A percentile compares a stretch with the other conserved stretches of the same genome.
Conservation (phyloP, 2,888 invertebrate genomes). For the Chironomus riparius region DNA sequence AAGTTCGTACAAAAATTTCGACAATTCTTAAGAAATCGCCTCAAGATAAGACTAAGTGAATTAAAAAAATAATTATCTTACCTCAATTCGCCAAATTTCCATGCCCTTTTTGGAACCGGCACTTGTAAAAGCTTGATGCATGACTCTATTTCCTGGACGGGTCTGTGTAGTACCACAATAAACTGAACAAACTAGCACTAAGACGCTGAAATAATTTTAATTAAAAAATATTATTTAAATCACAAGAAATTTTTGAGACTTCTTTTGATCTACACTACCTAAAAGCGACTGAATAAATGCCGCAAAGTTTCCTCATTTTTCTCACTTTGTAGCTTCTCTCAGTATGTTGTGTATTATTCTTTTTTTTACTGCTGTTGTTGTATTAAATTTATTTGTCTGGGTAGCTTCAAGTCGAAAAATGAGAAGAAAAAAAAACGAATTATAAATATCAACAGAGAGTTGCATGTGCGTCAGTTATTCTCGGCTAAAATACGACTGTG, state of each 20-base stretch:
- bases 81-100: constrained; percentile 76
- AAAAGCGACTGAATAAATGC: constrained; percentile 8
- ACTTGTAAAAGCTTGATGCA: constrained; percentile 59
- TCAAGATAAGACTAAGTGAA: neutral
- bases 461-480: neutral
- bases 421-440: neutral
- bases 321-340: no score
- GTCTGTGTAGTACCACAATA: constrained; percentile 12
- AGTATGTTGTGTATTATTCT: neutral
- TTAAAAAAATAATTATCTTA: constrained; percentile 41
- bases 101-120: constrained; percentile 60
- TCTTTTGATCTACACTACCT: neutral
- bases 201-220: neutral
- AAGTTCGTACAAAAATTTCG: neutral
- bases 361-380: no score
- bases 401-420: neutral
- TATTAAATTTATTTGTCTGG: neutral
- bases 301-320: constrained; percentile 4
- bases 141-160: constrained; percentile 30
- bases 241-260: neutral
- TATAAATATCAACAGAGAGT: neutral
- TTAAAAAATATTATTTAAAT: neutral
- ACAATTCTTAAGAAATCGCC: neutral
- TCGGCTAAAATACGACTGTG: neutral
- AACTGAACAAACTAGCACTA: neutral